phyloP scores from a whole-genome alignment of 1,140 invertebrate genomes.

The Drosophila ercepeae region DNA sequence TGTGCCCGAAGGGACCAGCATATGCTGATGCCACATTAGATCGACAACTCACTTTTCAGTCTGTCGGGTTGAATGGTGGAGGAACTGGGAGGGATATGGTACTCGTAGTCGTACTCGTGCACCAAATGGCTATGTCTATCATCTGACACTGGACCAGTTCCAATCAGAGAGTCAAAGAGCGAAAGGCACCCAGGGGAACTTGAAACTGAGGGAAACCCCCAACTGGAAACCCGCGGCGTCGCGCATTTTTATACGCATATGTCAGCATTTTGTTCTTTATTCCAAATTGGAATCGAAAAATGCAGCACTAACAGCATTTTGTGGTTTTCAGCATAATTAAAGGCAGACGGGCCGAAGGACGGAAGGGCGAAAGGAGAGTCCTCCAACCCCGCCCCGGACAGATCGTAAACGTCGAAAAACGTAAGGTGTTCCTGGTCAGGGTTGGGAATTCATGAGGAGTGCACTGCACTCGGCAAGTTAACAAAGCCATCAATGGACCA shows the following conservation, averaged over 20 bases:
- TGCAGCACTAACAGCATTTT: constrained; percentile 80
- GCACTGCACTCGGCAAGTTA: constrained; percentile 64
- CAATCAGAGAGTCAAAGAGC: constrained; percentile 81
- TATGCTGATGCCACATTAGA: constrained; percentile 84
- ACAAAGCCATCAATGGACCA: constrained; percentile 83
- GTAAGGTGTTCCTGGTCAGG: constrained; percentile 66
- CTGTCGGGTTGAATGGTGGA: constrained; percentile 10
- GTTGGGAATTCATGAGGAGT: constrained; percentile 61
- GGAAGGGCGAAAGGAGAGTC: constrained; percentile 9
- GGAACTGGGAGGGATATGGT: constrained; percentile 1
- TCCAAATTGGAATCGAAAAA: constrained; percentile 77
- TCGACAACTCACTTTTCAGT: constrained; percentile 81
- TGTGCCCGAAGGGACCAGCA: constrained; percentile 60
- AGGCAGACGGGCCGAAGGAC: constrained; percentile 59
- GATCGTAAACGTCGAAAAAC: constrained; percentile 83
- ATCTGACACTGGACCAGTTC: constrained; percentile 55
- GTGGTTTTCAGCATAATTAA: constrained; percentile 82
- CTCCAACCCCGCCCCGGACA: constrained; percentile 67
- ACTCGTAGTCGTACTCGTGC: no score
- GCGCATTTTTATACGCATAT: constrained; percentile 71
- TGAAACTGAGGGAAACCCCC: constrained; percentile 2
- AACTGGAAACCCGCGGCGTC: constrained; percentile 33
- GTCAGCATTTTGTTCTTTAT: constrained; percentile 66
- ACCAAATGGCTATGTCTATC: constrained; percentile 46
- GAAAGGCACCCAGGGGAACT: constrained; percentile 68